Evolutionary conservation across 1,140 invertebrate species (phyloP), one percentile per base, ranked within the genome.

Genomic region (Drosophila oshimai): DNA sequence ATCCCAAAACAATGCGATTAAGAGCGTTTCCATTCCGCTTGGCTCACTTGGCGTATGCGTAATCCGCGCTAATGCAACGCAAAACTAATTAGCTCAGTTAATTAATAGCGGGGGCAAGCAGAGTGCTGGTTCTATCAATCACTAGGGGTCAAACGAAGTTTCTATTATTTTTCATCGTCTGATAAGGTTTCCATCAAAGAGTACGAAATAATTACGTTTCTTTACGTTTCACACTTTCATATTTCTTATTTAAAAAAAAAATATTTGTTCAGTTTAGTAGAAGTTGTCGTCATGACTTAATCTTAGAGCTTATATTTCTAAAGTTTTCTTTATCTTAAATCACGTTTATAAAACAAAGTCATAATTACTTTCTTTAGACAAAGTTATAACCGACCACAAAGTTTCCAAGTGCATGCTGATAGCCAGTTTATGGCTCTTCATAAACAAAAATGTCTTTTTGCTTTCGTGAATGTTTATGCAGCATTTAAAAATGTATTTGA

Each of bases 1-100:
- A 65, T 64, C 26, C 47, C 44, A 24, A 78, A 76, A 60, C 74
- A 68, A 70, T 49, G 70, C 58, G 53, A 33, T 61, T 49, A 68
- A 67, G 67, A 42, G 39, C 46, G 55, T 55, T 41, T 39, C 37
- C 64, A 42, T 47, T 24, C 29, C 28, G 47, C n/a, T 42, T 34
- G 50, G 47, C 51, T 13, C 29, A 81, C 44, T 39, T 13, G 50
- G 58, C 68, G 62, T 61, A 78, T 84, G 31, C 62, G 54, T 70
- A 70, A 83, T 77, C 33, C 44, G 24, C 50, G 20, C 28, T 54
- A 44, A 68, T 74, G 41, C 55, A 41, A 15, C 47, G 22, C 9
- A 33, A 50, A 53, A 31, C 49, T 55, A 73, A 73, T 73, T 73
- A 57, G 15, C 28, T 28, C 28, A 50, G 61, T 65, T 62, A 81